phyloP scores from a whole-genome alignment of 2,797 vertebrate species.

The Xyrichtys novacula region DNA sequence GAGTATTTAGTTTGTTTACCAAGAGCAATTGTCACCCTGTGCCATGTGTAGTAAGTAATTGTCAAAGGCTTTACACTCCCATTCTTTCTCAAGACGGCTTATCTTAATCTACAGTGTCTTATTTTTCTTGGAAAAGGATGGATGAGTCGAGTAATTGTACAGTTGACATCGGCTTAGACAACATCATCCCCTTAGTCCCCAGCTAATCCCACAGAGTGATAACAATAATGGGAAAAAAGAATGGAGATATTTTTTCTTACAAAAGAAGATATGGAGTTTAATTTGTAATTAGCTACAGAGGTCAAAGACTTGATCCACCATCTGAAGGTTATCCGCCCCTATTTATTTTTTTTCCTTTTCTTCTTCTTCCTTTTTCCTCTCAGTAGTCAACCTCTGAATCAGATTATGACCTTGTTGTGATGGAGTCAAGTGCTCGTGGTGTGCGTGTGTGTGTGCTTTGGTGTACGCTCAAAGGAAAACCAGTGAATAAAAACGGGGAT shows the following conservation, averaged over 20 bases:
- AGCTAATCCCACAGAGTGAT: slow-evolving; percentile 80
- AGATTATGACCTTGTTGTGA: slow-evolving; percentile 72
- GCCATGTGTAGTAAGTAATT: slow-evolving; percentile 81
- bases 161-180: slow-evolving; percentile 83
- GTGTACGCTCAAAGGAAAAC: slow-evolving; percentile 30
- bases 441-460: slow-evolving; percentile 35
- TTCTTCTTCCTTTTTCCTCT: slow-evolving; percentile 35
- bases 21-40: slow-evolving; percentile 73
- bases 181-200: slow-evolving; percentile 82
- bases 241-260: slow-evolving; percentile 59
- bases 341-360: slow-evolving; percentile 24
- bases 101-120: slow-evolving; percentile 73
- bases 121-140: slow-evolving; percentile 78
- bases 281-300: slow-evolving; percentile 80
- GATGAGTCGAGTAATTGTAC: slow-evolving; percentile 80
- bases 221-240: slow-evolving; percentile 80
- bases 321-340: slow-evolving; percentile 71
- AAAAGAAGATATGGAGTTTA: slow-evolving; percentile 79
- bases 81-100: slow-evolving; percentile 70
- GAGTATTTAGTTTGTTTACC: slow-evolving; percentile 83
- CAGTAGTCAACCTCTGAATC: slow-evolving; percentile 59
- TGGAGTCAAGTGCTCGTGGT: slow-evolving; percentile 62
- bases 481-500: slow-evolving; percentile 47
- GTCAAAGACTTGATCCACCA: slow-evolving; percentile 70
- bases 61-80: slow-evolving; percentile 76